These are phyloP conservation scores for Cancer borealis DNA, from an alignment of 2,888 invertebrate species.

Conservation along the genomic window DNA sequence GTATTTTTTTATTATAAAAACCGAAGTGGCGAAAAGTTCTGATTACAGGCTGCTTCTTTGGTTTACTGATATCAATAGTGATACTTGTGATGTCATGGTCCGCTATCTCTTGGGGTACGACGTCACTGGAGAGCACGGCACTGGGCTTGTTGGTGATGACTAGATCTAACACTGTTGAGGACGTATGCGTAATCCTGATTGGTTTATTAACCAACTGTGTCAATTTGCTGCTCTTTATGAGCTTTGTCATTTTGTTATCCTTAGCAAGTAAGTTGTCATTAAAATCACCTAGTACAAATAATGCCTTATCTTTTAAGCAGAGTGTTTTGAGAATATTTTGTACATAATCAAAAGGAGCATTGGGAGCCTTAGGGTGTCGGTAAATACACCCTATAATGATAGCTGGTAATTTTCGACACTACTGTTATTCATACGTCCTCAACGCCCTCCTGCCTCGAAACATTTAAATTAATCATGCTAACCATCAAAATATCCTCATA, in stretches of 20 bases:
- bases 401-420: neutral
- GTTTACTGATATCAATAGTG: neutral
- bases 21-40: slow-evolving; percentile 25
- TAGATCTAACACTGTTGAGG: neutral
- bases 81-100: neutral
- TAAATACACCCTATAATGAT: neutral
- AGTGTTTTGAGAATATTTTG: neutral
- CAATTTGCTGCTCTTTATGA: neutral
- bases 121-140: slow-evolving; percentile 7
- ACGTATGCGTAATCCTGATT: neutral
- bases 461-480: neutral
- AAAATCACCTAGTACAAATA: neutral
- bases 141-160: neutral
- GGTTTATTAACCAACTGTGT: neutral
- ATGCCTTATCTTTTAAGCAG: too few species aligned
- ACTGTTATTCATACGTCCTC: too few species aligned
- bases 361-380: neutral
- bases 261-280: neutral
- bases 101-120: neutral
- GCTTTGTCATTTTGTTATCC: neutral
- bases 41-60: neutral
- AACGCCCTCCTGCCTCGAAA: neutral
- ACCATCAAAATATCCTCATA: neutral
- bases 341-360: neutral
- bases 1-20: neutral